Evolutionary conservation across 2,888 invertebrate genomes (phyloP).

Genomic region (Meandrusa payeni): DNA sequence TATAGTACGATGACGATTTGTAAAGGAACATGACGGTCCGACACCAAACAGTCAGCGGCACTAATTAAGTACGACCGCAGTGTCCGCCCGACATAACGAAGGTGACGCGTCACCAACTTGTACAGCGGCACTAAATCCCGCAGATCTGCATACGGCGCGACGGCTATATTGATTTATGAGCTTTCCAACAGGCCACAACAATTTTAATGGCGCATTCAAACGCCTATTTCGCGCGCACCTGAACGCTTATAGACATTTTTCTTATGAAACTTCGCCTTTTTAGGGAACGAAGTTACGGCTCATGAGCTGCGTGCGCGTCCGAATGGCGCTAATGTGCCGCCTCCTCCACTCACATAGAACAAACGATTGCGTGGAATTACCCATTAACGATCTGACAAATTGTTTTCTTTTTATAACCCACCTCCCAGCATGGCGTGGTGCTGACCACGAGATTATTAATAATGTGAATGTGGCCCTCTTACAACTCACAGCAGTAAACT

Average conservation of each 20-base stretch:
- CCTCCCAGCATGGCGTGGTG: too few species aligned
- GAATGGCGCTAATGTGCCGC: constrained; percentile 19
- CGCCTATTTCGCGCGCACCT: constrained; percentile 12
- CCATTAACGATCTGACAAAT: too few species aligned
- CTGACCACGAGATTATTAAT: too few species aligned
- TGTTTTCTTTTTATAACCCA: too few species aligned
- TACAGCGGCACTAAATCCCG: not conserved
- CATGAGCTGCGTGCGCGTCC: not conserved
- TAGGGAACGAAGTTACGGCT: constrained; percentile 25
- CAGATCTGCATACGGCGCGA: constrained; percentile 8
- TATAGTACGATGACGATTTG: too few species aligned
- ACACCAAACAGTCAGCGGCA: too few species aligned
- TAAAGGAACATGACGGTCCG: too few species aligned
- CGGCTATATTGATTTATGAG: constrained; percentile 36
- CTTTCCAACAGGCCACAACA: constrained; percentile 34
- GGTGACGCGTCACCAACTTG: not conserved
- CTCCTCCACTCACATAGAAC: too few species aligned
- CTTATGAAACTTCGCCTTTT: constrained; percentile 38
- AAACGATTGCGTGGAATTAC: too few species aligned
- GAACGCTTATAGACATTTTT: constrained; percentile 33
- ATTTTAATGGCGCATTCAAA: constrained; percentile 43
- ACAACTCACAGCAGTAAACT: too few species aligned
- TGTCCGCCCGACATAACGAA: not conserved
- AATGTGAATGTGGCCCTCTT: too few species aligned
- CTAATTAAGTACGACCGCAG: not conserved